These are phyloP conservation scores for Glossophaga mutica DNA, from an alignment of 2,797 vertebrate species.

Conservation along the genomic window DNA sequence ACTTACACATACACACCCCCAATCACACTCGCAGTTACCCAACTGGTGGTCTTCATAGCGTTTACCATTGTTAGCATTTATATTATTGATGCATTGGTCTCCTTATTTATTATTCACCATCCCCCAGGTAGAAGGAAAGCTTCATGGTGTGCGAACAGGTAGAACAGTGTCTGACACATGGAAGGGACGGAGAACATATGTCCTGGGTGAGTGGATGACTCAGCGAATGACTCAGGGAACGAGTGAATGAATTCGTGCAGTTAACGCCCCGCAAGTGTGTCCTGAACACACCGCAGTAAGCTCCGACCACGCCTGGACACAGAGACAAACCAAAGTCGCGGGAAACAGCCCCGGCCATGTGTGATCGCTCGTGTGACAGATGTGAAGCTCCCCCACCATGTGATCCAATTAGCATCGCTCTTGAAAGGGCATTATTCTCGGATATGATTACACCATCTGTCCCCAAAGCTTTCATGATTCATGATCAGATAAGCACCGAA, in stretches of 20 bases:
- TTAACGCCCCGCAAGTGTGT: neutral
- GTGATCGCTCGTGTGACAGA: slow-evolving; percentile 45
- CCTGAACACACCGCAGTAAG: slow-evolving; percentile 22
- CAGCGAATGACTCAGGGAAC: neutral
- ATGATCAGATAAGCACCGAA: slow-evolving; percentile 60
- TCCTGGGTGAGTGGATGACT: neutral
- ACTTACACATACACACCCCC: neutral
- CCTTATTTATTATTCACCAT: neutral
- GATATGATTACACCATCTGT: slow-evolving; percentile 70
- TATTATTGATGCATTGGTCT: neutral
- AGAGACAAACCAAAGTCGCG: slow-evolving; percentile 30
- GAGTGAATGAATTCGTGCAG: neutral
- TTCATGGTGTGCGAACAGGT: neutral
- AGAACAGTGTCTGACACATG: neutral
- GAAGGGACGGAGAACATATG: neutral
- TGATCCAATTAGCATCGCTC: slow-evolving; percentile 64
- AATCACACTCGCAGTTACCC: neutral
- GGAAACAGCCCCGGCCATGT: slow-evolving; percentile 19
- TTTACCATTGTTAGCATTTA: neutral
- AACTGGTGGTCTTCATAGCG: neutral
- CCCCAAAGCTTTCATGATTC: slow-evolving; percentile 55
- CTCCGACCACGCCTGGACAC: neutral
- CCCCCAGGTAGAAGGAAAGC: neutral
- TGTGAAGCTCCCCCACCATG: slow-evolving; percentile 40
- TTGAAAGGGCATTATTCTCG: slow-evolving; percentile 68